These are phyloP conservation scores for Platyscapa corneri DNA, from an alignment of 1,140 invertebrate species.

Conservation along the genomic window DNA sequence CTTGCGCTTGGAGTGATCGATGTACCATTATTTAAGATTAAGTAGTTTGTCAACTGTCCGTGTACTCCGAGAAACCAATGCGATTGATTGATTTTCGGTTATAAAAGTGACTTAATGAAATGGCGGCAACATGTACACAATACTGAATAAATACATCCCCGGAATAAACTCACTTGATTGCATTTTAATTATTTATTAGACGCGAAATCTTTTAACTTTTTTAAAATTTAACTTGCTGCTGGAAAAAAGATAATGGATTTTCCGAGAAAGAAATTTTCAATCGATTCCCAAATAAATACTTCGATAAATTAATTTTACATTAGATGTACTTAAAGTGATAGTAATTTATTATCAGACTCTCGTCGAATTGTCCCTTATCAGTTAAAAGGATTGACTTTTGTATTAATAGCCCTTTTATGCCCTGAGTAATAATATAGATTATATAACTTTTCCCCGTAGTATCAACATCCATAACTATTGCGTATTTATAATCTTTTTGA, in stretches of 20 bases:
- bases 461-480: not conserved
- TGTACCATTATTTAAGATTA: not conserved
- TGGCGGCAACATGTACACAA: not conserved
- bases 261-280: not conserved
- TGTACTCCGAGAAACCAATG: not conserved
- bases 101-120: not conserved
- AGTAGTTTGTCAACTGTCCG: not conserved
- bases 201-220: too few relatives aligned
- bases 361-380: constrained; percentile 1
- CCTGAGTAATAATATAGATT: not conserved
- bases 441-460: not conserved
- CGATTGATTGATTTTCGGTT: not conserved
- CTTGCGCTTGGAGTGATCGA: not conserved
- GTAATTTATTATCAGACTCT: not conserved
- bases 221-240: too few relatives aligned
- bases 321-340: not conserved
- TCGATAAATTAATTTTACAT: not conserved
- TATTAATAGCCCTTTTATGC: constrained; percentile 5
- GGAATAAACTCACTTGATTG: too few relatives aligned
- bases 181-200: too few relatives aligned
- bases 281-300: not conserved
- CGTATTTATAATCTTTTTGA: not conserved
- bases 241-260: too few relatives aligned
- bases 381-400: not conserved
- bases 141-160: too few relatives aligned